Evolutionary conservation across 92 coral and sea anemone species (phyloP), one percentile per base, ranked within the genome.

Genomic region (Anthopleura xanthogrammica): DNA sequence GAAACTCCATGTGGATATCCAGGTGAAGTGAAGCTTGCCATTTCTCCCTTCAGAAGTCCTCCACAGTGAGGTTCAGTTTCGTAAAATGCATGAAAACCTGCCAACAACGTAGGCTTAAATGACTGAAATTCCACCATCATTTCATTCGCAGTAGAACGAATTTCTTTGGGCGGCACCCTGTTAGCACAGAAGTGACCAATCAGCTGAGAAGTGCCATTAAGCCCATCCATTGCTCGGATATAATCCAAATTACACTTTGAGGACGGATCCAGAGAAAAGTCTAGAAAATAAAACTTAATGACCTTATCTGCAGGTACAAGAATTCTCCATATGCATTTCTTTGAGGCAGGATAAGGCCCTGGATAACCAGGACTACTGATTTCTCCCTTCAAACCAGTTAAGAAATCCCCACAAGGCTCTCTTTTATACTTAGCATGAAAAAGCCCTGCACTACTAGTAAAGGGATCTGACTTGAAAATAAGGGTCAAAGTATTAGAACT

Each of bases 21-120:
- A 16, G 97, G 97, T 2, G 97, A 91, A 9, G 94, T 77, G 46
- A 93, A 93, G 48, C 92, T 82, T 29, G 92, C 97, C 48, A 80
- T 78, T 68, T 83, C 85, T 22, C 92, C 87, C 22, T 73, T 56
- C 41, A 93, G 58, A 40, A 71, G 55, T 23, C 93, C 97, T 42
- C 83, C 92, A 77, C 97, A 93, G 78, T 93, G 94, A 39, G 92
- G 81, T 46, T 84, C 90, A 16, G 93, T 88, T 3, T 79, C 82
- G 52, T 91, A 93, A 77, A 80, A 90, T 2, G 87, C 95, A 36
- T 77, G 73, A 75, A 93, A 93, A 3, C 87, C 85, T 16, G 60
- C 79, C 0, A 84, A 60, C 41, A 68, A 16, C 13, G 90, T 90
- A 16, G 91, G 95, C 76, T 52, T 85, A 72, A 77, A 75, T 9